phyloP scores from a whole-genome alignment of 1,140 invertebrate species.

The Chionoecetes opilio region DNA sequence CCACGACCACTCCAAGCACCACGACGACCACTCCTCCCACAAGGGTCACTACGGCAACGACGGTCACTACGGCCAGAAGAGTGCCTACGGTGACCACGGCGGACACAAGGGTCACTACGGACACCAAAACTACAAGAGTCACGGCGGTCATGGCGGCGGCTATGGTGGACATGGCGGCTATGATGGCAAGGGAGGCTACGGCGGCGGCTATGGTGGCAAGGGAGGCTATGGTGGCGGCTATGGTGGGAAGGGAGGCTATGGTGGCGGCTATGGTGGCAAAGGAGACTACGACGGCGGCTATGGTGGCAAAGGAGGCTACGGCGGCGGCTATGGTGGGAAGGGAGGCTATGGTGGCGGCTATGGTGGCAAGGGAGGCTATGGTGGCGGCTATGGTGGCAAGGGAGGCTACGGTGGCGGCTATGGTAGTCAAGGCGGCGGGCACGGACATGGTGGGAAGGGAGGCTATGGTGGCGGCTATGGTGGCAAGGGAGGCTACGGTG shows the following conservation, averaged over 20 bases:
- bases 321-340: neutral
- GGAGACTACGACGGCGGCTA: slow-evolving; percentile 31
- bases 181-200: neutral
- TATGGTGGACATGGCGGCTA: slow-evolving; percentile 63
- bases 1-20: slow-evolving; percentile 56
- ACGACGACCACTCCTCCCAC: slow-evolving; percentile 55
- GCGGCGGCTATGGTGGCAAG: neutral
- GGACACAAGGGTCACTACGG: slow-evolving; percentile 72
- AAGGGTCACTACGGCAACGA: slow-evolving; percentile 60
- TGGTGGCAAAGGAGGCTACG: neutral
- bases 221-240: neutral
- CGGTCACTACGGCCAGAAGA: slow-evolving; percentile 65
- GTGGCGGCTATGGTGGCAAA: slow-evolving; percentile 45
- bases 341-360: neutral
- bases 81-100: slow-evolving; percentile 66
- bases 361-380: neutral
- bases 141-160: slow-evolving; percentile 64
- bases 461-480: slow-evolving; percentile 34
- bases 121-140: slow-evolving; percentile 69
- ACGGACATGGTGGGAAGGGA: slow-evolving; percentile 32
- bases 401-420: neutral
- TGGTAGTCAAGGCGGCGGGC: neutral
- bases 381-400: neutral
- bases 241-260: slow-evolving; percentile 35
- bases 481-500: neutral